Conservation (phyloP, 1,140 invertebrate species). For the Hypsibius dujardini region DNA sequence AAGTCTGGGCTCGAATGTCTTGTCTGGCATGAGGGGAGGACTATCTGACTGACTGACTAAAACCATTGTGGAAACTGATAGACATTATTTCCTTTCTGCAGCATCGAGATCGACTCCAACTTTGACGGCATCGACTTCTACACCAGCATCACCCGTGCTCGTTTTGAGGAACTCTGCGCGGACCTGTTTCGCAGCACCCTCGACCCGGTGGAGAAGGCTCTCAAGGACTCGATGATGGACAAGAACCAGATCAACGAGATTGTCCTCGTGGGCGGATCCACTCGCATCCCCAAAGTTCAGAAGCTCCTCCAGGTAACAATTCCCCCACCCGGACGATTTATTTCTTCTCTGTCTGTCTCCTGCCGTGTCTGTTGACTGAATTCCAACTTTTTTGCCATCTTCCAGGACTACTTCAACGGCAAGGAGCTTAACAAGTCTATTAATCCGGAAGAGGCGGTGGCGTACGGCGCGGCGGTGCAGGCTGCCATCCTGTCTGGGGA, state of each 20-base stretch:
- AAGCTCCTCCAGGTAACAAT: constrained; percentile 42
- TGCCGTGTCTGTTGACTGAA: too few relatives aligned
- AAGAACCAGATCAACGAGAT: constrained; percentile 81
- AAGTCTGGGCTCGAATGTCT: too few relatives aligned
- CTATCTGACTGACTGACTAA: too few relatives aligned
- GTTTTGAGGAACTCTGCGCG: constrained; percentile 59
- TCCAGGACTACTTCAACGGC: constrained; percentile 59
- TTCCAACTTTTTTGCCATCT: too few relatives aligned
- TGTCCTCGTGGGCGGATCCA: constrained; percentile 92
- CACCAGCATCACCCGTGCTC: constrained; percentile 75
- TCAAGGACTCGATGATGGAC: constrained; percentile 81
- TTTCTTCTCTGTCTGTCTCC: too few relatives aligned
- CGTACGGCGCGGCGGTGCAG: constrained; percentile 62
- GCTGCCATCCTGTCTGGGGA: constrained; percentile 70
- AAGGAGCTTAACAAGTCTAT: constrained; percentile 87
- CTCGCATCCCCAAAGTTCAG: constrained; percentile 93
- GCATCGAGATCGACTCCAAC: constrained; percentile 81
- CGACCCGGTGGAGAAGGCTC: constrained; percentile 82
- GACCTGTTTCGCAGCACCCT: constrained; percentile 53
- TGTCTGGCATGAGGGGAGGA: too few relatives aligned
- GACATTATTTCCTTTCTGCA: constrained; percentile 30
- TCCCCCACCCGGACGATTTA: too few relatives aligned
- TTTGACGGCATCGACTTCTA: constrained; percentile 93
- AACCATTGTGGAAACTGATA: too few relatives aligned
- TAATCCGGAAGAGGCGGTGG: constrained; percentile 78